Conservation (phyloP, 2,113 vertebrate species). For the Corythornis madagascariensis region DNA sequence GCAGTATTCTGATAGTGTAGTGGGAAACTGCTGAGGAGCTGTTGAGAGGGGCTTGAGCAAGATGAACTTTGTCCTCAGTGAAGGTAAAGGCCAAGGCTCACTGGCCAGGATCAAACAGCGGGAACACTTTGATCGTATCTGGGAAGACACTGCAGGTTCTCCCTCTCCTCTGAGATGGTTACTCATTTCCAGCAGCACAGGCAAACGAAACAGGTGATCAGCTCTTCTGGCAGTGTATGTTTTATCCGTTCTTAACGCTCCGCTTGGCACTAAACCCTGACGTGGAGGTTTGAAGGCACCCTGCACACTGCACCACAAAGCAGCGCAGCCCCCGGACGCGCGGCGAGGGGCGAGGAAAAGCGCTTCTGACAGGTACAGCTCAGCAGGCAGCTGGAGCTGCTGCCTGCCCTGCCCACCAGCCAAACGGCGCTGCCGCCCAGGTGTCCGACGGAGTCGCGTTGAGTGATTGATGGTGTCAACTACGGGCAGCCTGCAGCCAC, state of each 20-base stretch:
- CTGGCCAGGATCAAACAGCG: neutral
- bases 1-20: neutral
- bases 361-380: neutral
- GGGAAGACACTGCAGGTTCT: neutral
- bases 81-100: neutral
- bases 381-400: neutral
- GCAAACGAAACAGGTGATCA: slow-evolving; percentile 1
- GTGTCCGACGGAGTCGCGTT: neutral
- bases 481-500: neutral
- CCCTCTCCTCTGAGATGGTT: neutral
- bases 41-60: neutral
- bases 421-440: neutral
- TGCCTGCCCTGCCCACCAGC: neutral
- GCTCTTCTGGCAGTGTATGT: neutral
- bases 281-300: neutral
- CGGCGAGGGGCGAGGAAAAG: neutral
- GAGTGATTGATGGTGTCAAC: neutral
- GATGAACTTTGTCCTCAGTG: neutral
- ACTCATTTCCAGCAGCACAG: neutral
- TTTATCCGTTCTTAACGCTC: slow-evolving; percentile 39
- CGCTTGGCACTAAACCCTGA: slow-evolving; percentile 5
- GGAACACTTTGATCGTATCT: neutral
- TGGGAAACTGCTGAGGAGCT: neutral
- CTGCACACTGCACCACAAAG: slow-evolving; percentile 42
- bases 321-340: neutral